Evolutionary conservation across 2,113 vertebrate species (phyloP), one percentile per base, ranked within the genome.

Genomic region (Malaclemys terrapin): DNA sequence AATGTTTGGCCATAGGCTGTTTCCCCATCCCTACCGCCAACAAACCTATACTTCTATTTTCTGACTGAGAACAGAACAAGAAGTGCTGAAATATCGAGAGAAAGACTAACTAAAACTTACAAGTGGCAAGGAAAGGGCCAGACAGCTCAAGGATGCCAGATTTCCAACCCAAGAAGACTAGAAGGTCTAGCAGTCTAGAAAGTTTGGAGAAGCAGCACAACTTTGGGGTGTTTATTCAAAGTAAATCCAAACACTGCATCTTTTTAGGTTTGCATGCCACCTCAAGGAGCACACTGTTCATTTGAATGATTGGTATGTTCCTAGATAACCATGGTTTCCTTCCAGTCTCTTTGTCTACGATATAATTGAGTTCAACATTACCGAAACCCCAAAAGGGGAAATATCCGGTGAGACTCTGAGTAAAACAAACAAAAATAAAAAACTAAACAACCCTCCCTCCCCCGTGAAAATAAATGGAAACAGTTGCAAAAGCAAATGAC

Each of bases 301-400:
- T 29, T 0, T 1, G 10, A 31, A 75, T 65, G 50, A 76, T 88
- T 49, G 95, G 78, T 27, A 93, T 82, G 8, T 56, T 91, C 95
- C 95, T 96, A 90, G 95, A 81, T 89, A 95, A 95, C 87, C 83
- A 72, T 10, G 42, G 29, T 49, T 87, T 90, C 10, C 94, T 14
- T 93, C 87, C 31, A 31, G 45, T 88, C 93, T 85, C 95, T 97
- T 95, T 97, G 97, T 97, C 93, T 92, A 31, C 93, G n/a, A 1
- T 81, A 88, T 94, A 96, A 97, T 94, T 91, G 93, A 97, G 89
- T 47, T 93, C 93, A 93, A 80, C 80, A 86, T 17, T 31, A 88
- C 95, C 93, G 91, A 97, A 91, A 81, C 14, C 8, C 85, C 92
- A 76, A 47, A 87, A 59, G 69, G 62, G 72, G 72, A 65, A 85